These are phyloP conservation scores for Alviniconcha marisindica DNA, from an alignment of 1,140 invertebrate species.

Conservation along the genomic window DNA sequence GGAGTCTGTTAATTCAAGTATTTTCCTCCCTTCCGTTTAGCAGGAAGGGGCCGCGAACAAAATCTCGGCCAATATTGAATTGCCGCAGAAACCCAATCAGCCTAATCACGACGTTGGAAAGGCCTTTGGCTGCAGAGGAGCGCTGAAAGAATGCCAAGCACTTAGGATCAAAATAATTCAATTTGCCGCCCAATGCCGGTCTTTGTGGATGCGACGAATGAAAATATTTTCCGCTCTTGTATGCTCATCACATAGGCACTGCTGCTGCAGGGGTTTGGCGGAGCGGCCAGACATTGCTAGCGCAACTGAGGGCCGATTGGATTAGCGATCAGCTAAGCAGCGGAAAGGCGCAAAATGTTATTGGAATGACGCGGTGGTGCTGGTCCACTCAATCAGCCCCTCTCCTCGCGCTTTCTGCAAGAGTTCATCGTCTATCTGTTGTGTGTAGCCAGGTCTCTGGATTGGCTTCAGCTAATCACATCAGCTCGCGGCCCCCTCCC, in stretches of 20 bases:
- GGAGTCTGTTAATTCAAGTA: conserved; percentile 35
- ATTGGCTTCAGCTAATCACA: neutral
- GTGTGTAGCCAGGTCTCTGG: neutral
- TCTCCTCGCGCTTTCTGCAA: too few species aligned
- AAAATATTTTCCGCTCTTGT: conserved; percentile 58
- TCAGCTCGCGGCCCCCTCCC: too few species aligned
- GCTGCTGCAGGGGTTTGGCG: conserved; percentile 3
- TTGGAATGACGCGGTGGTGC: conserved; percentile 22
- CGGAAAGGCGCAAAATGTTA: conserved; percentile 41
- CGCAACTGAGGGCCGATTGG: conserved; percentile 21
- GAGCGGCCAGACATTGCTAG: neutral
- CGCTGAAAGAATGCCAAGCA: conserved; percentile 34
- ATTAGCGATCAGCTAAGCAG: conserved; percentile 31
- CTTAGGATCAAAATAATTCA: conserved; percentile 44
- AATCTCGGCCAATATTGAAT: conserved; percentile 37
- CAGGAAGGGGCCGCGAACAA: neutral
- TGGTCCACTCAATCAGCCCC: conserved; percentile 10
- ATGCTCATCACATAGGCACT: conserved; percentile 42
- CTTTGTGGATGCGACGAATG: conserved; percentile 52
- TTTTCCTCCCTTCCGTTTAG: conserved; percentile 28
- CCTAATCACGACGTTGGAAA: conserved; percentile 22
- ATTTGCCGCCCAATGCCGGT: conserved; percentile 39
- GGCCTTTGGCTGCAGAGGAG: neutral
- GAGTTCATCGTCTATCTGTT: neutral
- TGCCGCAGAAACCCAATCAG: conserved; percentile 33